Base-by-base conservation (phyloP, 2,113 vertebrate species). In the Zosterops lateralis region DNA sequence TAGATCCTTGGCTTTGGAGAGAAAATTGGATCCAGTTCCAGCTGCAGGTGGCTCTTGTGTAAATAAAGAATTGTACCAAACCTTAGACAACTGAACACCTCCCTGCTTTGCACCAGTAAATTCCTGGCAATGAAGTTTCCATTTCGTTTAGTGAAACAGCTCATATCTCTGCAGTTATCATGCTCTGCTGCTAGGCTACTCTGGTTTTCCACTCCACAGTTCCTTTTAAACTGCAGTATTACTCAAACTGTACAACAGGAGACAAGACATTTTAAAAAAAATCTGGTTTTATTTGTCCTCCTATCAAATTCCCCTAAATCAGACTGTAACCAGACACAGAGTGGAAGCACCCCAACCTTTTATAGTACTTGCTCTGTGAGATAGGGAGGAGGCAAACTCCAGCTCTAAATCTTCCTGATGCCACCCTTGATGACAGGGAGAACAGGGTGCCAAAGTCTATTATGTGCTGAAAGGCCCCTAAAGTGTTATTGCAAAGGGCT, bases 401-500 rank as follows among this genome's bases (percentile, higher is more conserved):
- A 61, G 45, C 45, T 51, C 71, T 96, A 87, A 96, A 97, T 97
- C 95, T 93, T 91, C 34, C 54, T 2, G 4, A 73, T 96, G 93
- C 86, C 95, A 87, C 90, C 82, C 72, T 93, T 97, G 93, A 92
- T 92, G 93, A 95, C 85, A 91, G 42, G 64, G 74, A 58, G 84
- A 92, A 62, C 66, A 60, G 73, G 84, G 51, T 92, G 83, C 87
- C 90, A 89, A 94, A 92, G 57, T 62, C 85, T 76, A 67, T 96
- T 92, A 95, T 76, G 77, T 81, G 84, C 83, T 94, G 77, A 97
- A 89, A 94, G 93, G 88, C 77, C 90, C 36, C n/a, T 88, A 93
- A 95, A 96, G 91, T 95, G 91, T 93, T 94, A 92, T 75, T 96
- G 88, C 75, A 87, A 95, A 95, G 87, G 84, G 78, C 84, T 92